phyloP scores from a whole-genome alignment of 2,888 invertebrate species.

The Tetanocera ferruginea region DNA sequence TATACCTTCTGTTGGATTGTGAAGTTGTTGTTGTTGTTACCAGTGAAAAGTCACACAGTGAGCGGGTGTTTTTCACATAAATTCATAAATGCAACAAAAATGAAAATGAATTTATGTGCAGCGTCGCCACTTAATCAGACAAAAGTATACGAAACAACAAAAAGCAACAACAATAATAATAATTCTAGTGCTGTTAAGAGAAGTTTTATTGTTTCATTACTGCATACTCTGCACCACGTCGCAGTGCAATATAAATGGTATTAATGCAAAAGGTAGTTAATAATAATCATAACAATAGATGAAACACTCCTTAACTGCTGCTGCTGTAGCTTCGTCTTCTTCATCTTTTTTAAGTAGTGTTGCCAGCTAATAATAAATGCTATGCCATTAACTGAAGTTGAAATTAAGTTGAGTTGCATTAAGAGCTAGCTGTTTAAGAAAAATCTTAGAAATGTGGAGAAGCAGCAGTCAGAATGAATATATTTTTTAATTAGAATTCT shows the following conservation, averaged over 20 bases:
- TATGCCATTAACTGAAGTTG: conserved; percentile 6
- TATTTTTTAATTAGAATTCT: conserved; percentile 18
- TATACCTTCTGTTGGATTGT: neutral
- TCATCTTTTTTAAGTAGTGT: neutral
- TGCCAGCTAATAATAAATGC: conserved; percentile 14
- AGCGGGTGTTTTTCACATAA: neutral
- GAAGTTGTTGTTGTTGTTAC: conserved; percentile 2
- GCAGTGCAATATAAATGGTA: conserved; percentile 14
- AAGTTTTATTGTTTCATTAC: conserved; percentile 31
- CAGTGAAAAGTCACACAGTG: neutral
- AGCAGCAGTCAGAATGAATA: neutral
- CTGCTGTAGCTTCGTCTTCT: neutral
- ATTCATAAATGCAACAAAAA: conserved; percentile 27
- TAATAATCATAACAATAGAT: conserved; percentile 27
- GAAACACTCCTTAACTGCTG: neutral
- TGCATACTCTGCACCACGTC: neutral
- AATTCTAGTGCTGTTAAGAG: conserved; percentile 4
- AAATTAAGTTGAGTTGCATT: conserved; percentile 24
- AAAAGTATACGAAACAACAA: conserved; percentile 18
- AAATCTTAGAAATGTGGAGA: neutral
- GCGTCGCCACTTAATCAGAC: conserved; percentile 33
- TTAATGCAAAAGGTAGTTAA: conserved; percentile 35
- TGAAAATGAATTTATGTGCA: conserved; percentile 26
- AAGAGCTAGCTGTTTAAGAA: neutral
- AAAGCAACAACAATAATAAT: conserved; percentile 17